phyloP scores from a whole-genome alignment of 1,140 invertebrate species.

The Sitophilus oryzae region DNA sequence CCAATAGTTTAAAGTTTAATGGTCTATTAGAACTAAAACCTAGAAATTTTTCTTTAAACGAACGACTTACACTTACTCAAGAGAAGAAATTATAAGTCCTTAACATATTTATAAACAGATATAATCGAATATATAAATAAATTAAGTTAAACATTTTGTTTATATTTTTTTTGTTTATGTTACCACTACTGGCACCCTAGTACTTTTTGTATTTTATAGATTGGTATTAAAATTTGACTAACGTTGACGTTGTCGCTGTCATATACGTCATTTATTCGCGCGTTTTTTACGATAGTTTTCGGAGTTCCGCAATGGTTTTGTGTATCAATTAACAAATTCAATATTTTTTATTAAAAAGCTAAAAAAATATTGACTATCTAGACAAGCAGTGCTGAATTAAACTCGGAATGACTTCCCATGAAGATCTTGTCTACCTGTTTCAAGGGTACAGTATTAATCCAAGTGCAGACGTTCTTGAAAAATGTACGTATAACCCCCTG shows the following conservation, averaged over 20 bases:
- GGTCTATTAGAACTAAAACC: too few relatives aligned
- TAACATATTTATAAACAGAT: too few relatives aligned
- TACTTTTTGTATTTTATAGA: background rate
- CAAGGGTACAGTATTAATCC: slow-evolving; percentile 15
- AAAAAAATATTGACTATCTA: too few relatives aligned
- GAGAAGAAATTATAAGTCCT: too few relatives aligned
- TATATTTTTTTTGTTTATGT: too few relatives aligned
- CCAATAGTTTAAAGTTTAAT: too few relatives aligned
- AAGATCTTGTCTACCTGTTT: slow-evolving; percentile 13
- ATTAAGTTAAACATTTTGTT: too few relatives aligned
- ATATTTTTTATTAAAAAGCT: background rate
- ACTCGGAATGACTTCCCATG: slow-evolving; percentile 7
- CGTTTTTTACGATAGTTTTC: background rate
- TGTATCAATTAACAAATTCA: background rate
- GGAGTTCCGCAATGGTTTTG: background rate
- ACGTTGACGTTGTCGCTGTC: background rate
- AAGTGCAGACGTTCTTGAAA: slow-evolving; percentile 16
- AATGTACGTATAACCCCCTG: slow-evolving; percentile 21
- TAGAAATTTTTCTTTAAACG: too few relatives aligned
- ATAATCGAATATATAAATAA: too few relatives aligned
- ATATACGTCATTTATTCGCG: background rate
- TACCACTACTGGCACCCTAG: too few relatives aligned
- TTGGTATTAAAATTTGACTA: background rate
- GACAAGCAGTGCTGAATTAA: too few relatives aligned
- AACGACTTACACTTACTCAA: too few relatives aligned